Conservation (phyloP, 2,113 vertebrate genomes). For the Balaeniceps rex region DNA sequence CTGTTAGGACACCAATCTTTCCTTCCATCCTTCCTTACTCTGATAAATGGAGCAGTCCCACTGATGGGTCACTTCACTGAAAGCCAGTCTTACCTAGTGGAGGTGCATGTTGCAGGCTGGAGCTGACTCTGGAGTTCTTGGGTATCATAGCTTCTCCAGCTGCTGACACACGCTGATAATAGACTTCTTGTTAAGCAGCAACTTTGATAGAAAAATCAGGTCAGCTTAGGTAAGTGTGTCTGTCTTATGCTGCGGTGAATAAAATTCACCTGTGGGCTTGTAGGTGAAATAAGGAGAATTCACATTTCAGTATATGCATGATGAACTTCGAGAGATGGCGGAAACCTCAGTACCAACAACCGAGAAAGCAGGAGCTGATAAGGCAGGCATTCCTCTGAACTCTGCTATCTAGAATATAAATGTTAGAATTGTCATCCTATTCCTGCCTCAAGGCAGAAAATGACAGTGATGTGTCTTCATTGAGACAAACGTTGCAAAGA, state of each 20-base stretch:
- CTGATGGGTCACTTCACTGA: neutral
- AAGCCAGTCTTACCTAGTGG: neutral
- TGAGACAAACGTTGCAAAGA: neutral
- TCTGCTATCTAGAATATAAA: slow-evolving; percentile 18
- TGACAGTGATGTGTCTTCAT: neutral
- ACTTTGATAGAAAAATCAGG: neutral
- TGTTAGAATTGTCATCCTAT: neutral
- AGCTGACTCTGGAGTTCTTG: neutral
- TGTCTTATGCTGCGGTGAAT: neutral
- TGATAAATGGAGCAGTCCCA: neutral
- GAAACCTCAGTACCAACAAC: neutral
- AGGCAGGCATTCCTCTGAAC: slow-evolving; percentile 34
- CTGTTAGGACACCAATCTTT: neutral
- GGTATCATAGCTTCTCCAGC: neutral
- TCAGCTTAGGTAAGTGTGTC: neutral
- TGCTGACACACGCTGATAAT: neutral
- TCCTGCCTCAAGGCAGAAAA: neutral
- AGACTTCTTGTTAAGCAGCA: neutral
- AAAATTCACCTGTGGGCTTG: neutral
- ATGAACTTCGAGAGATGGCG: slow-evolving; percentile 1
- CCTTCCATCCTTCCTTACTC: neutral
- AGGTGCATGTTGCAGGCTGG: neutral
- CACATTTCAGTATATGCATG: neutral
- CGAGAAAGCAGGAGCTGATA: neutral
- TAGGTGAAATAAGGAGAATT: neutral